phyloP scores from a whole-genome alignment of 2,113 vertebrate species.

The Cyprinodon brontotheroides region DNA sequence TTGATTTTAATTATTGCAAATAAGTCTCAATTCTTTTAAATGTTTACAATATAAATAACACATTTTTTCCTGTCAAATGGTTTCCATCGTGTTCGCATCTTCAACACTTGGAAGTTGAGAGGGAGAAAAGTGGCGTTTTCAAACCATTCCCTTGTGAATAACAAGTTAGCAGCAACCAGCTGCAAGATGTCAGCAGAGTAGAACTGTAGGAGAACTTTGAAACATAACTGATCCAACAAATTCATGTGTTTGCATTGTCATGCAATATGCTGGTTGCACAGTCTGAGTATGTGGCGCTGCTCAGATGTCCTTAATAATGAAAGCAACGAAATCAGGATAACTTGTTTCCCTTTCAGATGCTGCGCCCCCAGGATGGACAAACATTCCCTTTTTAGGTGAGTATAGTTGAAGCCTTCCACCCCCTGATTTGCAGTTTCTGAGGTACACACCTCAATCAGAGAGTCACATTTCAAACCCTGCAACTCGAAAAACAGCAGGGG shows the following conservation, averaged over 20 bases:
- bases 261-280: constrained; percentile 62
- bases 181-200: constrained; percentile 44
- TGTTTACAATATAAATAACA: constrained; percentile 95
- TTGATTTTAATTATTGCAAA: constrained; percentile 95
- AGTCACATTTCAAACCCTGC: constrained; percentile 5
- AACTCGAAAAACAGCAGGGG: constrained; percentile 24
- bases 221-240: constrained; percentile 56
- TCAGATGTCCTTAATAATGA: constrained; percentile 29
- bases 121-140: constrained; percentile 76
- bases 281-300: background rate
- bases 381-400: constrained; percentile 27
- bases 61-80: constrained; percentile 73
- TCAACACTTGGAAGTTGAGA: constrained; percentile 84
- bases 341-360: background rate
- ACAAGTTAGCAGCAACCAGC: constrained; percentile 33
- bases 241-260: constrained; percentile 44
- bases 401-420: constrained; percentile 38
- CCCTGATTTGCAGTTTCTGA: constrained; percentile 34
- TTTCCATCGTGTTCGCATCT: constrained; percentile 77
- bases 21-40: constrained; percentile 93
- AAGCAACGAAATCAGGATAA: background rate
- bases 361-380: background rate
- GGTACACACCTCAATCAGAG: constrained; percentile 22
- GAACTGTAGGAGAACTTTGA: constrained; percentile 65
- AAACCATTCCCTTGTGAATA: constrained; percentile 60